Evolutionary conservation across 2,113 vertebrate species (phyloP), one percentile per base, ranked within the genome.

Genomic region (Arvicanthis niloticus): DNA sequence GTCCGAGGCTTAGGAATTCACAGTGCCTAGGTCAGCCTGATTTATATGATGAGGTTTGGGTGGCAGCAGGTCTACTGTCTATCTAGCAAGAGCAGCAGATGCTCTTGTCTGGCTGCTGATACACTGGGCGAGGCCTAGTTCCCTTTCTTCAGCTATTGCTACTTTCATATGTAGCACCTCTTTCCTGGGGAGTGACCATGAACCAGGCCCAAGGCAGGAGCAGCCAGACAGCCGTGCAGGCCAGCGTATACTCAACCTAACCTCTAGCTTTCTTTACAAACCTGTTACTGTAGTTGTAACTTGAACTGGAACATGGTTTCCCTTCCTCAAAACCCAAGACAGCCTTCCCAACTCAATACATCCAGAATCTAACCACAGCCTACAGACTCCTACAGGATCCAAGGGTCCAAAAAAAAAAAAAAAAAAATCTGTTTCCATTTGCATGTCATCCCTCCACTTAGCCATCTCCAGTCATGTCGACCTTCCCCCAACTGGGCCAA

Each of bases 341-440:
- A 60, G 45, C 4, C 56, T 76, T 96, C 81, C 62, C 37, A 86
- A 58, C 24, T 65, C 37, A 80, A 92, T 81, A 60, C 31, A 26
- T 62, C n/a, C 75, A 45, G 48, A 42, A 1, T 17, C 67, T 56
- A 56, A 22, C 37, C 13, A 15, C n/a, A 62, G 22, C 5, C 1
- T 15, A 3, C 34, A 29, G 85, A 65, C 15, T n/a, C n/a, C n/a
- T 29, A 4, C 1, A 4, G 0, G 12, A 37, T 11, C 62, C 22
- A 45, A 13, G 3, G 5, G 21, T 34, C 1, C n/a, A n/a, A n/a
- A n/a, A n/a, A n/a, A n/a, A n/a, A n/a, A n/a, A n/a, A n/a, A n/a
- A 5, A 58, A 34, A 62, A 48, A 77, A 26, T 22, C 24, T 29
- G 34, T 2, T 16, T 31, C 45, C 29, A 17, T 24, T 37, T n/a